Evolutionary conservation across 2,888 invertebrate genomes (phyloP).

Genomic region (Thymelicus acteon): DNA sequence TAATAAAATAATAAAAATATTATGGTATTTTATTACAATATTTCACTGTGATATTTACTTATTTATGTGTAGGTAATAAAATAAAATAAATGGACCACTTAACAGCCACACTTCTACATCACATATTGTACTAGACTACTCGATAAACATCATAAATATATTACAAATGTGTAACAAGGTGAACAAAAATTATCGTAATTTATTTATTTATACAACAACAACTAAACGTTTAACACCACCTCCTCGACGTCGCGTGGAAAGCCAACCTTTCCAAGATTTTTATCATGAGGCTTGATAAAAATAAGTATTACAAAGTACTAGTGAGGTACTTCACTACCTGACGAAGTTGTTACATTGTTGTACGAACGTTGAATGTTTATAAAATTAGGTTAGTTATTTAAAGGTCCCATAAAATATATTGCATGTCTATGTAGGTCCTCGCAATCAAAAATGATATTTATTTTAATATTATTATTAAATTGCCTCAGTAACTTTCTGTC

Average conservation of each 20-base stretch:
- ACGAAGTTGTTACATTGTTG: neutral
- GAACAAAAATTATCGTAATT: slow-evolving; percentile 6
- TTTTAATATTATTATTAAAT: too few relatives aligned
- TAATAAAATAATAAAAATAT: too few relatives aligned
- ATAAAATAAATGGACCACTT: neutral
- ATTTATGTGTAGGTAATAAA: too few relatives aligned
- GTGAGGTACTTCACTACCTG: neutral
- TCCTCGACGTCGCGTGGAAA: slow-evolving; percentile 5
- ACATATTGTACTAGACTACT: neutral
- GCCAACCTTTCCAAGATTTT: slow-evolving; percentile 6
- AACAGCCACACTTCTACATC: neutral
- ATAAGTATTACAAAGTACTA: neutral
- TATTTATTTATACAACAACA: slow-evolving; percentile 11
- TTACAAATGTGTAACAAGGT: neutral
- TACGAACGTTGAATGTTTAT: neutral
- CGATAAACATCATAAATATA: neutral
- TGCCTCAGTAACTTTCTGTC: too few relatives aligned
- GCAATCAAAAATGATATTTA: too few relatives aligned
- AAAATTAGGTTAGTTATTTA: neutral
- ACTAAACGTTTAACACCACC: slow-evolving; percentile 10
- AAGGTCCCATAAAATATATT: neutral
- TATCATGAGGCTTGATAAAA: slow-evolving; percentile 6
- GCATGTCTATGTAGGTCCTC: neutral
- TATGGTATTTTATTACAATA: too few relatives aligned
- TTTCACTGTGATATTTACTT: too few relatives aligned